A percentile compares a stretch with the other conserved stretches of the same genome.
Evolutionary conservation across 2,888 invertebrate genomes (phyloP).

Genomic region (Drosophila cyrtoloma): DNA sequence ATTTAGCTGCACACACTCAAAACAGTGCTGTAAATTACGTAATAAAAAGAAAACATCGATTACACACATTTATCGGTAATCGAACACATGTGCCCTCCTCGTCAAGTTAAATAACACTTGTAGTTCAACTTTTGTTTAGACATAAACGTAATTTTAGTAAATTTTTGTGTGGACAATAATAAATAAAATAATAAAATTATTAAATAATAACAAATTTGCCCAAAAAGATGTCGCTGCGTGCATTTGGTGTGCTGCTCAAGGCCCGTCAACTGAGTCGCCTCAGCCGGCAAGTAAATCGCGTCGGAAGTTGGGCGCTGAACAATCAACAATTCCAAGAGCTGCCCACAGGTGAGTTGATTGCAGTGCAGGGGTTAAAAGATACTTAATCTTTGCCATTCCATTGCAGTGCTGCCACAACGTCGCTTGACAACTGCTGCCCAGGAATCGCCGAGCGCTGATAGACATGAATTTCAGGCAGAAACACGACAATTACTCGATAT

Average conservation of each 20-base stretch:
- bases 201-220: not conserved
- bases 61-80: slow-evolving; percentile 12
- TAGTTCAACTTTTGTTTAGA: slow-evolving; percentile 25
- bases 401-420: slow-evolving; percentile 35
- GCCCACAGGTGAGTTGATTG: slow-evolving; percentile 17
- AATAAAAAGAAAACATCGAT: slow-evolving; percentile 31
- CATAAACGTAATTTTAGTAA: slow-evolving; percentile 3
- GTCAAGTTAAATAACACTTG: slow-evolving; percentile 54
- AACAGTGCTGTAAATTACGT: not conserved
- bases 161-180: slow-evolving; percentile 5
- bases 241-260: slow-evolving; percentile 35
- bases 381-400: not conserved
- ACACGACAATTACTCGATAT: slow-evolving; percentile 97
- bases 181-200: not conserved
- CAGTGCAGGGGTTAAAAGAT: not conserved
- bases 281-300: slow-evolving; percentile 37
- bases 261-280: slow-evolving; percentile 33
- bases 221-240: slow-evolving; percentile 35
- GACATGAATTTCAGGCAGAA: slow-evolving; percentile 98
- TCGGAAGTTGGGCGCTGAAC: slow-evolving; percentile 12
- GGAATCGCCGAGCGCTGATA: slow-evolving; percentile 85
- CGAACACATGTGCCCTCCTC: slow-evolving; percentile 46
- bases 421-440: slow-evolving; percentile 48
- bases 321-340: not conserved
- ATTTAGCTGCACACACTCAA: not conserved